Base-by-base conservation (phyloP, 1,140 invertebrate species). In the Heliothis virescens region DNA sequence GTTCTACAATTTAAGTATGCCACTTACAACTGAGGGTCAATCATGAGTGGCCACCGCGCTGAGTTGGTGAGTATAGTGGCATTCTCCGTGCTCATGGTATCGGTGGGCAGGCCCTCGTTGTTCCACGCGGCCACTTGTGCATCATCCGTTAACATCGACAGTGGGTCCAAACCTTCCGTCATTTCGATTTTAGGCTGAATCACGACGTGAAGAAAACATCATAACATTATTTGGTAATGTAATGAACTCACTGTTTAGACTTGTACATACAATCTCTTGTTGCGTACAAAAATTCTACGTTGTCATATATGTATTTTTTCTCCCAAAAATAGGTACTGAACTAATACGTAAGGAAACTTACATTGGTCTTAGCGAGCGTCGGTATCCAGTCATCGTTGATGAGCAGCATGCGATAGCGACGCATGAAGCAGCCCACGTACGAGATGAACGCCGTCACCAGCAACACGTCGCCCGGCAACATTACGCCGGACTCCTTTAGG, bases 81-180 rank as follows among this genome's bases (percentile, higher is more conserved):
- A 94, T 99, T 99, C 95, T 99, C 98, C 0, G 98, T 96, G 7
- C 98, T 99, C 98, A 99, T 99, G 63, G 97, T 95, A 92, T 99
- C 99, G 75, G 96, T 97, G 4, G 99, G 98, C 60, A 99, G 92
- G 3, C 98, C 98, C 94, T 98, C 98, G 90, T 99, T 99, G 87
- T 99, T 99, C 98, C 99, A 99, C 47, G 96, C 94, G 0, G 98
- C 98, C 78, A 99, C 97, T 92, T 97, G 96, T 2, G 98, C 98
- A 95, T 99, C 98, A 90, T 99, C 98, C 7, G 98, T 98, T 72
- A 99, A 94, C 91, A 99, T 95, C 13, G 96, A 95, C 55, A 99
- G 95, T 0, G 98, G 97, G 95, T 99, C 98, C 13, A 98, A 90
- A 59, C 96, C 96, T 77, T 96, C 96, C 0, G 97, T 98, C 52